These are phyloP conservation scores for Acanthurus tractus DNA, from an alignment of 2,797 vertebrate genomes.

Conservation along the genomic window DNA sequence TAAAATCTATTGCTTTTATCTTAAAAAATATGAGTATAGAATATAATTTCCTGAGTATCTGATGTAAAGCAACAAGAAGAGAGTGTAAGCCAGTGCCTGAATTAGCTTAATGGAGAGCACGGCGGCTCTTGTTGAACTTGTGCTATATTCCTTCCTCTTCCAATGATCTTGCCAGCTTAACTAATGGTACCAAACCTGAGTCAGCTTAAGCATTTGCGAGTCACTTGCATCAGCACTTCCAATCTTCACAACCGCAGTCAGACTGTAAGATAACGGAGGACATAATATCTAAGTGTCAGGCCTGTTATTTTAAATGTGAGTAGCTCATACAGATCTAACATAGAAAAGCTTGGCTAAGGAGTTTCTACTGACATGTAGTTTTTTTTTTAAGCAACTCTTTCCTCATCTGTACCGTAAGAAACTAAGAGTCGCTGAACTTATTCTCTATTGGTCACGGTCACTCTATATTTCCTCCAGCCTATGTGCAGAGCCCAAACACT, in stretches of 20 bases:
- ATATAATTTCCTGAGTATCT: constrained; percentile 7
- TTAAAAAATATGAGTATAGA: constrained; percentile 17
- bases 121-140: constrained; percentile 20
- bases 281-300: constrained; percentile 8
- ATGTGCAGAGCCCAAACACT: constrained; percentile 14
- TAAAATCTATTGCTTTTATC: constrained; percentile 24
- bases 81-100: neutral
- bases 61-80: constrained; percentile 10
- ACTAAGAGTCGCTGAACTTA: constrained; percentile 45
- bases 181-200: constrained; percentile 65
- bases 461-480: constrained; percentile 43
- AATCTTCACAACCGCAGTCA: constrained; percentile 30
- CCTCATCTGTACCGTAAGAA: constrained; percentile 21
- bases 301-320: constrained; percentile 30
- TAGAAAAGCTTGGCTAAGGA: constrained; percentile 15
- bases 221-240: constrained; percentile 60
- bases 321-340: constrained; percentile 27
- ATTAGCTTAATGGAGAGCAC: constrained; percentile 22
- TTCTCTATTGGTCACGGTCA: constrained; percentile 44
- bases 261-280: constrained; percentile 28
- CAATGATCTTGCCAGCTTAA: constrained; percentile 51
- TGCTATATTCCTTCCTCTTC: constrained; percentile 36
- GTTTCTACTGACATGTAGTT: constrained; percentile 3
- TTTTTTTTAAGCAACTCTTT: neutral
- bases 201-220: constrained; percentile 67